Evolutionary conservation across 2,113 vertebrate species (phyloP).

Genomic region (Bubalus kerabau): DNA sequence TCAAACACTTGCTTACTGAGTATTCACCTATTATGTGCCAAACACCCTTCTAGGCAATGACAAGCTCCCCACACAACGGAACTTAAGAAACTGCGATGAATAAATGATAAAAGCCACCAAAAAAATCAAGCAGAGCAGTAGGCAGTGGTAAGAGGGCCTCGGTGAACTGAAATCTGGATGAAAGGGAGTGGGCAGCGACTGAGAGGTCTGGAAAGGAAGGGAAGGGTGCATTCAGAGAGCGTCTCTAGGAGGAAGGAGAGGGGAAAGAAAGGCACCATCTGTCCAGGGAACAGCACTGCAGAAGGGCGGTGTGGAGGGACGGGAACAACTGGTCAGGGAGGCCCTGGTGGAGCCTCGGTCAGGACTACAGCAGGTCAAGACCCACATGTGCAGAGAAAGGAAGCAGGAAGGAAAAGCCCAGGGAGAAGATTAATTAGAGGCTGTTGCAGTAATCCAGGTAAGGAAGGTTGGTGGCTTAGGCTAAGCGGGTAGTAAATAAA

Average conservation of each 20-base stretch:
- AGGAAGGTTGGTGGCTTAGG: background rate
- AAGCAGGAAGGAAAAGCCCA: background rate
- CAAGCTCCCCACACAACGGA: background rate
- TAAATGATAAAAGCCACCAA: background rate
- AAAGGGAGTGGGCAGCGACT: background rate
- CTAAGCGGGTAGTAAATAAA: background rate
- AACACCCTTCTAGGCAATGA: background rate
- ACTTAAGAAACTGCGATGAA: background rate
- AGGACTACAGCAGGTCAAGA: background rate
- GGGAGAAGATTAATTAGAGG: background rate
- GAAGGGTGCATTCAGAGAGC: background rate
- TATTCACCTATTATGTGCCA: background rate
- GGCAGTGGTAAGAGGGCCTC: background rate
- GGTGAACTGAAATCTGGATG: background rate
- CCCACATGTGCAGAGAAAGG: background rate
- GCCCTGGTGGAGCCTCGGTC: background rate
- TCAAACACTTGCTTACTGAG: background rate
- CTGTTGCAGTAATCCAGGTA: background rate
- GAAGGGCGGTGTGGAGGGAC: background rate
- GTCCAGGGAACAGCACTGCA: background rate
- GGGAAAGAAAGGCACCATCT: background rate
- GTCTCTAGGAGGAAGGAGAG: accelerated
- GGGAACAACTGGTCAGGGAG: no score
- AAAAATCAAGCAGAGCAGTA: background rate
- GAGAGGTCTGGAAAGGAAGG: background rate